A percentile compares a stretch with the other conserved stretches of the same genome.
These are phyloP conservation scores for Sardina pilchardus DNA, from an alignment of 2,113 vertebrate genomes.

Conservation along the genomic window DNA sequence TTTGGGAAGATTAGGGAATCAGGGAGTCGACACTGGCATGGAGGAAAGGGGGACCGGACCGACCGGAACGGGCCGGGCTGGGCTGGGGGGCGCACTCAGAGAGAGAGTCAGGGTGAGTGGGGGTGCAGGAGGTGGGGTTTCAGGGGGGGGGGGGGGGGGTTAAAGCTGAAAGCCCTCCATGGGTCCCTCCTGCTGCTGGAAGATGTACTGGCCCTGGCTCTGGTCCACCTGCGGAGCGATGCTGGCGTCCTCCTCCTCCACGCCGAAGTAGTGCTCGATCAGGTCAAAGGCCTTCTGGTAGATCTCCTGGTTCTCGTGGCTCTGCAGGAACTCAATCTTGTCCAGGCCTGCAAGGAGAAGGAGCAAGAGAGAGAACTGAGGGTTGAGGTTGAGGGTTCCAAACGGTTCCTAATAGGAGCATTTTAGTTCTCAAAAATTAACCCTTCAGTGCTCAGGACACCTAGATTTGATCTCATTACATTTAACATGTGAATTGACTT, in stretches of 20 bases:
- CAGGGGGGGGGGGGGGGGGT: conserved; percentile 42
- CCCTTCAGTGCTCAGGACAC: too few species aligned
- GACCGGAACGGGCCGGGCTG: too few species aligned
- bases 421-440: too few species aligned
- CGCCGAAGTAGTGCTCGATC: conserved; percentile 87
- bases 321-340: conserved; percentile 90
- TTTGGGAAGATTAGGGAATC: background rate
- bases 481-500: too few species aligned
- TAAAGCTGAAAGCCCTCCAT: conserved; percentile 90
- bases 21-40: too few species aligned
- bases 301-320: conserved; percentile 89
- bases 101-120: background rate
- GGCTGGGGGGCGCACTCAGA: background rate
- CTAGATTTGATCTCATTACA: too few species aligned
- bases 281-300: conserved; percentile 89
- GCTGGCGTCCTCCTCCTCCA: conserved; percentile 85
- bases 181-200: conserved; percentile 87
- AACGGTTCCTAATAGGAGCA: background rate
- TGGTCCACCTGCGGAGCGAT: conserved; percentile 89
- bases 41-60: too few species aligned
- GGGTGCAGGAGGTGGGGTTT: background rate
- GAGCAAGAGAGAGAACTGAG: background rate
- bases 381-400: background rate
- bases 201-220: conserved; percentile 86
- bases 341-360: conserved; percentile 74